Conservation (phyloP, 1,140 invertebrate genomes). For the Medauroidea extradentata region DNA sequence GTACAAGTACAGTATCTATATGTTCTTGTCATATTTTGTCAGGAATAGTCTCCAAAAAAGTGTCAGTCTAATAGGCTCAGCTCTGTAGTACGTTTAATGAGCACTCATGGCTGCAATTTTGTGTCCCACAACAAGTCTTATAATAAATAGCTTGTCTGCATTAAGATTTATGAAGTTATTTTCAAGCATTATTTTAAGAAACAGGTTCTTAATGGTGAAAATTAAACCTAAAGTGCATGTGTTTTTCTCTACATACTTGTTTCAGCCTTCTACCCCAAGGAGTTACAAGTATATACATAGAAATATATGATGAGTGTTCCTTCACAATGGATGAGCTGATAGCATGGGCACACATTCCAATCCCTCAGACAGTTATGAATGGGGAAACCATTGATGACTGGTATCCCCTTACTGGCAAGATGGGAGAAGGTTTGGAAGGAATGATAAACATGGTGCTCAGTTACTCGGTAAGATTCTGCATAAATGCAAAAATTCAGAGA, state of each 20-base stretch:
- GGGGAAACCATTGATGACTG: constrained; percentile 92
- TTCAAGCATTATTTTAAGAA: background rate
- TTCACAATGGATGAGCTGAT: constrained; percentile 94
- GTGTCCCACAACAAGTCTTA: background rate
- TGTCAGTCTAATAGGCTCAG: no score
- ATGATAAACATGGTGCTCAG: constrained; percentile 72
- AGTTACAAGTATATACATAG: constrained; percentile 82
- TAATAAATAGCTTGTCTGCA: background rate
- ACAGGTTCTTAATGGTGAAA: background rate
- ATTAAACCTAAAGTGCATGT: constrained; percentile 24
- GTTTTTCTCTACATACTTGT: constrained; percentile 23
- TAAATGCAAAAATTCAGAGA: no score
- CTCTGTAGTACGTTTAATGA: no score
- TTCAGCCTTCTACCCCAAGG: constrained; percentile 78
- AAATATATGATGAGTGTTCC: constrained; percentile 95
- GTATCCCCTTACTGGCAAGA: constrained; percentile 86
- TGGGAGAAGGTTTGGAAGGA: constrained; percentile 90
- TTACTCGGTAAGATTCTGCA: constrained; percentile 65
- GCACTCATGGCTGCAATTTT: no score
- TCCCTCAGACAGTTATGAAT: constrained; percentile 75
- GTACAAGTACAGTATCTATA: no score
- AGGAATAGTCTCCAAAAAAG: no score
- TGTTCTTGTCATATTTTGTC: no score
- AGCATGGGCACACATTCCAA: constrained; percentile 83
- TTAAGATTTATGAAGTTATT: background rate